phyloP scores from a whole-genome alignment of 2,888 invertebrate species.

The Nephrotoma guestfalica region DNA sequence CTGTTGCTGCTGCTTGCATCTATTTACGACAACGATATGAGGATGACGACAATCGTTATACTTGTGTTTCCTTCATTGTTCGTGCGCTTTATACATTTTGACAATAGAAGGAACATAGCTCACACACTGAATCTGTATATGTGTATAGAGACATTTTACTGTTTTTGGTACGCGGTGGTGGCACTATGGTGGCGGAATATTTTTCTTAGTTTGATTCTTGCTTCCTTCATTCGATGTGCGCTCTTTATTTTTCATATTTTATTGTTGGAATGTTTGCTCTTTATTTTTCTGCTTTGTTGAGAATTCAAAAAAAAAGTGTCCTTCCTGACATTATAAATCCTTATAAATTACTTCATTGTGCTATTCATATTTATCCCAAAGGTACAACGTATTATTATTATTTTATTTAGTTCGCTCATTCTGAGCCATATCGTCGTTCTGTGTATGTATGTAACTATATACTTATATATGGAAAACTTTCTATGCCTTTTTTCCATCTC shows the following conservation, averaged over 20 bases:
- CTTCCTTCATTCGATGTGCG: neutral
- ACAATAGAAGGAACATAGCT: neutral
- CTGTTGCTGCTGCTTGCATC: neutral
- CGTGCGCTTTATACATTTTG: neutral
- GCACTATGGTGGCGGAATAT: neutral
- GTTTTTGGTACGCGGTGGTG: neutral
- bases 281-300: neutral
- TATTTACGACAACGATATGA: neutral
- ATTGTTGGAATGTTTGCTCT: neutral
- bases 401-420: neutral
- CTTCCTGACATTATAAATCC: constrained; percentile 5
- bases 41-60: neutral
- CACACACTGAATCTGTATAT: neutral
- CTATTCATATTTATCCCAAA: constrained; percentile 4
- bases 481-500: neutral
- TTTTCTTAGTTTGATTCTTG: neutral
- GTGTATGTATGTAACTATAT: neutral
- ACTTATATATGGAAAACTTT: neutral
- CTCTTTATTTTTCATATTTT: neutral
- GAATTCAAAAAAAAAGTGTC: neutral
- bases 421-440: neutral
- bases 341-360: constrained; percentile 6
- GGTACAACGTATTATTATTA: constrained; percentile 2
- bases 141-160: neutral
- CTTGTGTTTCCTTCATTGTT: neutral